Evolutionary conservation across 2,113 vertebrate genomes (phyloP).

Genomic region (Neotoma lepida): DNA sequence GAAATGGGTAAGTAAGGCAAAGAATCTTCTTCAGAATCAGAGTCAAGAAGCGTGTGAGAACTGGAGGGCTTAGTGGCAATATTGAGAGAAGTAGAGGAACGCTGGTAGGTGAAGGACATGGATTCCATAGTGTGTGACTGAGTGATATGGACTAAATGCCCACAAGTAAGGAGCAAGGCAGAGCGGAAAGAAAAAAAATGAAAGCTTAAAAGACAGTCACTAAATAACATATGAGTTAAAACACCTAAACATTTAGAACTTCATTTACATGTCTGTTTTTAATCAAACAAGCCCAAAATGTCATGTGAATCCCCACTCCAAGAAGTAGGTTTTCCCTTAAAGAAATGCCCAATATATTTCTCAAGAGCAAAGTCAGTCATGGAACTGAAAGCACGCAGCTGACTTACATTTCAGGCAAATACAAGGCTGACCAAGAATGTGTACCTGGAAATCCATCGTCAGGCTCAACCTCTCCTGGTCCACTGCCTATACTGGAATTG

Average conservation of each 20-base stretch:
- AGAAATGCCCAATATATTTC: constrained; percentile 39
- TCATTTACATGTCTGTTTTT: neutral
- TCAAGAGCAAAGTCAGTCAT: constrained; percentile 44
- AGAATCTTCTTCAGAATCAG: constrained; percentile 90
- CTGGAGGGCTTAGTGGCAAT: constrained; percentile 93
- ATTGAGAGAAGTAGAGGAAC: constrained; percentile 94
- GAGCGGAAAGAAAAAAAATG: constrained; percentile 76
- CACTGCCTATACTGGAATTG: constrained; percentile 94
- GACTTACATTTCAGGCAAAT: neutral
- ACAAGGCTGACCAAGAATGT: neutral
- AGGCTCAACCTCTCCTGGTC: constrained; percentile 92
- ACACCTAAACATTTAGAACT: constrained; percentile 55
- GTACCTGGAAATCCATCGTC: constrained; percentile 95
- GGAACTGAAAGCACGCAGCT: neutral
- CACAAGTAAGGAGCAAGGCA: constrained; percentile 78
- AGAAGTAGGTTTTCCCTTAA: neutral
- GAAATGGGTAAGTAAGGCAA: constrained; percentile 88
- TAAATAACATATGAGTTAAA: neutral
- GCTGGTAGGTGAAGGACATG: constrained; percentile 97
- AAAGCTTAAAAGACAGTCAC: constrained; percentile 60
- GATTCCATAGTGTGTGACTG: constrained; percentile 95
- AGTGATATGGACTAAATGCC: constrained; percentile 92
- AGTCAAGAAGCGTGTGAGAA: constrained; percentile 88
- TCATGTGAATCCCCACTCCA: constrained; percentile 12
- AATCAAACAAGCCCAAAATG: constrained; percentile 28